Base-by-base conservation (phyloP, 2,797 vertebrate species). In the Dicrostonyx torquatus region DNA sequence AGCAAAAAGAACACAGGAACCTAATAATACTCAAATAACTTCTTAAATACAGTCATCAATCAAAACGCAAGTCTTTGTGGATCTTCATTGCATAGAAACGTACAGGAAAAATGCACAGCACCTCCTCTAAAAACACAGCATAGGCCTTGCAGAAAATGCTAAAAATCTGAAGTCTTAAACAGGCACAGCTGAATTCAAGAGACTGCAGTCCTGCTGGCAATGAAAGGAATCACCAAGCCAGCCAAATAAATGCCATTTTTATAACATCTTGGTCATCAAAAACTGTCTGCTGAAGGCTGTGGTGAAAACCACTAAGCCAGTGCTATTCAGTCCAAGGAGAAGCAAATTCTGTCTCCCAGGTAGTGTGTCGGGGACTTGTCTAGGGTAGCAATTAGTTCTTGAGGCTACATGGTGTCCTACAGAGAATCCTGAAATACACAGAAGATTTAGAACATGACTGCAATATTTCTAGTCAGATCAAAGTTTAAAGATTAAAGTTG, bases 11-110 rank as follows among this genome's bases (percentile, higher is more conserved):
- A 97, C 95, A 96, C 66, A 75, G 94, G 96, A 95, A 97, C 37
- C 94, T 95, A 96, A 97, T 96, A 95, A 78, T 95, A 90, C 80
- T 96, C 96, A 97, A 97, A 97, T 96, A 97, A 95, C 94, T 97
- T 90, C 93, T 96, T 97, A 97, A 96, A 96, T 95, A 93, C 86
- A 97, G 92, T 94, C 96, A 97, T 97, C 96, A 94, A 95, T 97
- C 97, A 96, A 96, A 97, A 97, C 66, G 73, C 95, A 34, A 91
- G 84, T 91, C 93, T 96, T 85, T 26, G 90, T 89, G 75, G n/a
- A 89, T 97, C 97, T 96, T 97, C 94, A 94, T 93, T 87, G 95
- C 72, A 87, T 17, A 40, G 50, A 84, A 92, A 91, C 7, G 75
- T 93, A 92, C 45, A 91, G 93, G 93, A 94, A 97, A 85, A 96